Percentiles rank a stretch among this genome's conserved stretches.
These are phyloP conservation scores for Ceratosolen solmsi DNA, from an alignment of 1,140 invertebrate genomes.

Conservation along the genomic window DNA sequence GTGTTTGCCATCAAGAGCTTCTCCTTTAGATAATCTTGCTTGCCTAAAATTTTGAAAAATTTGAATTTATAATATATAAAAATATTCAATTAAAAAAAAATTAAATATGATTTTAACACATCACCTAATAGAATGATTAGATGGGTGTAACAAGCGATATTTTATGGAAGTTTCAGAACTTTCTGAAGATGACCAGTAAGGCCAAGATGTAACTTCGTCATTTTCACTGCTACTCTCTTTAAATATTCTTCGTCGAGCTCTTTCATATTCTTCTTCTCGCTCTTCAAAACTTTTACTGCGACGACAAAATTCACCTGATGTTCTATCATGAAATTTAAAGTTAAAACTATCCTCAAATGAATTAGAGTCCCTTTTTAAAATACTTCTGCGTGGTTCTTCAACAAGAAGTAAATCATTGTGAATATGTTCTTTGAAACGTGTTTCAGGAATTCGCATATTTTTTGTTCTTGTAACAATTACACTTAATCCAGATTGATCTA, in stretches of 20 bases:
- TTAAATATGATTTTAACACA: too few species aligned
- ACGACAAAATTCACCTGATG: conserved; percentile 78
- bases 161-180: conserved; percentile 66
- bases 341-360: conserved; percentile 82
- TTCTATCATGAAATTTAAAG: conserved; percentile 78
- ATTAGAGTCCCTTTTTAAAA: conserved; percentile 86
- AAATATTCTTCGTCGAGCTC: conserved; percentile 87
- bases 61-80: too few species aligned
- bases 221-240: conserved; percentile 73
- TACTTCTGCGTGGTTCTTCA: conserved; percentile 83
- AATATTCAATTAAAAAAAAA: too few species aligned
- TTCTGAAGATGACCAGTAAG: conserved; percentile 74
- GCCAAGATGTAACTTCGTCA: conserved; percentile 67
- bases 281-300: conserved; percentile 93
- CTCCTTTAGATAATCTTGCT: conserved; percentile 74
- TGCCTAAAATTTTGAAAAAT: too few species aligned
- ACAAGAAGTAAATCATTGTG: conserved; percentile 76
- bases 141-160: conserved; percentile 67
- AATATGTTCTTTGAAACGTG: conserved; percentile 78
- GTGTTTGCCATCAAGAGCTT: conserved; percentile 74
- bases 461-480: conserved; percentile 89
- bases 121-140: conserved; percentile 65
- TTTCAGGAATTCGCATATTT: conserved; percentile 83
- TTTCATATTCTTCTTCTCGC: conserved; percentile 90
- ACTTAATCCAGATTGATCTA: conserved; percentile 88